Evolutionary conservation across 2,888 invertebrate species (phyloP).

Genomic region (Lasiommata megera): DNA sequence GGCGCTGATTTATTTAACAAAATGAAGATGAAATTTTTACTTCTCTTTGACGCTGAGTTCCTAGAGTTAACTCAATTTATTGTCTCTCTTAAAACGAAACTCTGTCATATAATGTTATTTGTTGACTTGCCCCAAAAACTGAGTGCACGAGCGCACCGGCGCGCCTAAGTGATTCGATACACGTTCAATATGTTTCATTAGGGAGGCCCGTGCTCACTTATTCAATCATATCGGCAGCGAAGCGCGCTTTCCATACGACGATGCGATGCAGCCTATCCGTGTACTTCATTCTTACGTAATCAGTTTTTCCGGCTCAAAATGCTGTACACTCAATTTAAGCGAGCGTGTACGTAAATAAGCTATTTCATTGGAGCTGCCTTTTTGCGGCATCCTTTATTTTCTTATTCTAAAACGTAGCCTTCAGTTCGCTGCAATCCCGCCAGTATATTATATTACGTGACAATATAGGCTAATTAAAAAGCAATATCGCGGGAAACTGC

Average conservation of each 20-base stretch:
- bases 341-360: conserved; percentile 41
- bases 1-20: conserved; percentile 60
- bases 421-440: not conserved
- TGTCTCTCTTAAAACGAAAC: conserved; percentile 76
- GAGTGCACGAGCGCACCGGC: conserved; percentile 71
- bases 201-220: conserved; percentile 69
- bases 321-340: conserved; percentile 57
- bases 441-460: conserved; percentile 5
- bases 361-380: conserved; percentile 33
- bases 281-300: conserved; percentile 66
- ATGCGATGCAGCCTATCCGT: conserved; percentile 50
- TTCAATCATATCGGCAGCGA: conserved; percentile 73
- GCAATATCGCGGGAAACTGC: conserved; percentile 40
- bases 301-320: conserved; percentile 57
- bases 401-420: conserved; percentile 1
- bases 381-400: conserved; percentile 24
- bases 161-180: conserved; percentile 79
- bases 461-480: conserved; percentile 29
- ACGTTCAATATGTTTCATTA: conserved; percentile 81
- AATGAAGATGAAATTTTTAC: conserved; percentile 67
- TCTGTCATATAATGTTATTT: conserved; percentile 72
- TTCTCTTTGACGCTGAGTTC: conserved; percentile 72
- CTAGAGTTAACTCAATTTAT: conserved; percentile 75
- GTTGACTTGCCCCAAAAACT: conserved; percentile 66
- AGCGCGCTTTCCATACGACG: conserved; percentile 47